Evolutionary conservation across 2,888 invertebrate species (phyloP).

Genomic region (Chalcis sispes): DNA sequence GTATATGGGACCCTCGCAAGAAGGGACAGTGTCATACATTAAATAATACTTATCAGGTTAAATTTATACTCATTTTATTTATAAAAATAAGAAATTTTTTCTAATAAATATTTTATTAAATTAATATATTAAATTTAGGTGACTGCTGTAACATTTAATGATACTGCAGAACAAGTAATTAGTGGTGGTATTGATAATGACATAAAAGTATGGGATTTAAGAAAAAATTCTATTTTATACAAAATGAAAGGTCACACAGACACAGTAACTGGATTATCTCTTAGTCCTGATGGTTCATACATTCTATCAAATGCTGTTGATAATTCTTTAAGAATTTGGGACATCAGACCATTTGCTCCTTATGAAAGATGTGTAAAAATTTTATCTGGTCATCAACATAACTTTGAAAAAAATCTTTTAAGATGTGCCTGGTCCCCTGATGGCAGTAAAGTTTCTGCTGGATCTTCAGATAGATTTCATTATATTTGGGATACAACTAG

Average conservation of each 20-base stretch:
- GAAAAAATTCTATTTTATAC: slow-evolving; percentile 90
- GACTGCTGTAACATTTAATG: slow-evolving; percentile 94
- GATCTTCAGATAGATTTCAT: slow-evolving; percentile 96
- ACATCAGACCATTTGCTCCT: slow-evolving; percentile 96
- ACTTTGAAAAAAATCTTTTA: slow-evolving; percentile 97
- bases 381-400: slow-evolving; percentile 95
- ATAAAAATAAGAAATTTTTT: background rate
- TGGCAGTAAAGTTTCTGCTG: slow-evolving; percentile 92
- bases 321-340: slow-evolving; percentile 96
- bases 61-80: slow-evolving; percentile 11
- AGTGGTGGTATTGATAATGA: slow-evolving; percentile 98
- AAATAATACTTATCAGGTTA: slow-evolving; percentile 84
- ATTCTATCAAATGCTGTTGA: slow-evolving; percentile 98
- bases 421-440: slow-evolving; percentile 96
- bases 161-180: slow-evolving; percentile 96
- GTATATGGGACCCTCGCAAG: slow-evolving; percentile 95
- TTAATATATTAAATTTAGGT: slow-evolving; percentile 74
- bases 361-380: slow-evolving; percentile 95
- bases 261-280: slow-evolving; percentile 92
- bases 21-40: slow-evolving; percentile 86
- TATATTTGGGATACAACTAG: slow-evolving; percentile 98
- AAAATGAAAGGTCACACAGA: slow-evolving; percentile 95
- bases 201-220: slow-evolving; percentile 97
- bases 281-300: slow-evolving; percentile 92
- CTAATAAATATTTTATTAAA: background rate